Evolutionary conservation across 2,888 invertebrate genomes (phyloP).

Genomic region (Himalopsyche japonica): DNA sequence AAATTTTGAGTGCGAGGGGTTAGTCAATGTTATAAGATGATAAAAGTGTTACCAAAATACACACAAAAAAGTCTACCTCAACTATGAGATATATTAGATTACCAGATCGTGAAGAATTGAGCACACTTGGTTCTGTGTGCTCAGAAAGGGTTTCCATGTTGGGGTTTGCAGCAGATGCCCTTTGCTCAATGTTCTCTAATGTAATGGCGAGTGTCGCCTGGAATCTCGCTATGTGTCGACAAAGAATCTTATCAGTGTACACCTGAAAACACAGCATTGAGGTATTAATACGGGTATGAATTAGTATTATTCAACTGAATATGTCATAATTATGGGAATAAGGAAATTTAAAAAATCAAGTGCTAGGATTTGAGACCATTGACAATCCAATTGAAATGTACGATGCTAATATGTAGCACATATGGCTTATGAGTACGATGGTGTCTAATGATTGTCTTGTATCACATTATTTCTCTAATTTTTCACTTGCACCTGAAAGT

Average conservation of each 20-base stretch:
- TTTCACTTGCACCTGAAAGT: not conserved
- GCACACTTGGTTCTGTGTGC: not conserved
- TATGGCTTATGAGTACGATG: too few species aligned
- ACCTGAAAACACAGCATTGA: conserved; percentile 46
- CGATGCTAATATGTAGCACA: too few species aligned
- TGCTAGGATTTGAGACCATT: too few species aligned
- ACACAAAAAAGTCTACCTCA: not conserved
- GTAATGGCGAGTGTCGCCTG: conserved; percentile 27
- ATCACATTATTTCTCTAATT: not conserved
- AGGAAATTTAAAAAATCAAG: not conserved
- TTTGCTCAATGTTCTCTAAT: conserved; percentile 53
- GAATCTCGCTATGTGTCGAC: conserved; percentile 54
- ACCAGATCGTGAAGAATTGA: not conserved
- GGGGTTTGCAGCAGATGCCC: conserved; percentile 43
- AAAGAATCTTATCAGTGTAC: conserved; percentile 55
- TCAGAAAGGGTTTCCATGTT: conserved; percentile 14
- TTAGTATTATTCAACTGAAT: not conserved
- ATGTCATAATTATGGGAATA: not conserved
- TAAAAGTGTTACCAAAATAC: not conserved
- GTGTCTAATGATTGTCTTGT: too few species aligned
- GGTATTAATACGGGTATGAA: not conserved
- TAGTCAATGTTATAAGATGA: not conserved
- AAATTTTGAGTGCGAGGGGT: not conserved
- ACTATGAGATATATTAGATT: not conserved
- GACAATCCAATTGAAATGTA: too few species aligned